Evolutionary conservation across 1,140 invertebrate genomes (phyloP), one percentile per base, ranked within the genome.

Genomic region (Goniozus legneri): DNA sequence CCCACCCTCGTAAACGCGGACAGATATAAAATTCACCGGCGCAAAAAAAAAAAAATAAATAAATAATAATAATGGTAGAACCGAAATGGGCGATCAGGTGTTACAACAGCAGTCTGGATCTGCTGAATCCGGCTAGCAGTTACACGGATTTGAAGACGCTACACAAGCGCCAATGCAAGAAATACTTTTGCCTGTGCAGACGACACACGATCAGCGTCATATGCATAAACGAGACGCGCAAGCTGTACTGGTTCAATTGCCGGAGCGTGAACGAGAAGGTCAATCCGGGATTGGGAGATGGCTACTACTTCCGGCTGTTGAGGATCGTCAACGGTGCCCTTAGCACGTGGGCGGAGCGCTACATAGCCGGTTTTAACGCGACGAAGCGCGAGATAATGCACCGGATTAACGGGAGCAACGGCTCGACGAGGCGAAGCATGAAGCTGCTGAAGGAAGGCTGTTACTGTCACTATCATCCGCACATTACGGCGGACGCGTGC

Each of bases 381-480:
- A 46, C 60, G 0, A 57, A 52, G 34, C 58, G 50, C 20, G 67
- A 63, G 58, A 75, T 71, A 60, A 74, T 76, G 67, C 71, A 60
- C 55, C 75, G 69, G 57, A 74, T 76, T 24, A 76, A 76, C 60
- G 71, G 69, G 57, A 74, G 75, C 30, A 76, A 76, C 60, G 71
- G 71, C 0, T 69, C 64, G 13, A 62, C 67, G 7, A 65, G 68
- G 45, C 69, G 66, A 52, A 75, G 73, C 49, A 72, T 75, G 71
- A 75, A 70, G 62, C 64, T 75, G 0, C 45, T 75, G 14, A 74
- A 75, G 62, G 73, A 76, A 58, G 69, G 72, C 31, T 76, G 71
- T 38, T 75, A 76, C 50, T 74, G 72, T 60, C 74, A 75, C 60
- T 76, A 76, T 35, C 72, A 76, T 62, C 73, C 73, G 32, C 68